phyloP scores from a whole-genome alignment of 2,888 invertebrate species.

The Drosophila trichaetosa region DNA sequence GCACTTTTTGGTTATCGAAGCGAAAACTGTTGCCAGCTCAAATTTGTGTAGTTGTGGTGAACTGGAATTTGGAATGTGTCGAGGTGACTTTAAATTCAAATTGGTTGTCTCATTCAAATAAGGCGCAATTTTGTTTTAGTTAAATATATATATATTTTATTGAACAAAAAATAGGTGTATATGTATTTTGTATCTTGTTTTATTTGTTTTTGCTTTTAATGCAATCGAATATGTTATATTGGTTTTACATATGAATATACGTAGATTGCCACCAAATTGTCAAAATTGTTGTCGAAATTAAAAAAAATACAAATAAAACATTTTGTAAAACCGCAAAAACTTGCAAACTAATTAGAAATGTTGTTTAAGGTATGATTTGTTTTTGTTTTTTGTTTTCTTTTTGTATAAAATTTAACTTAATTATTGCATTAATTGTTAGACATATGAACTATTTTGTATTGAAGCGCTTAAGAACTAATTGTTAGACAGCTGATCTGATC shows the following conservation, averaged over 20 bases:
- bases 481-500: slow-evolving; percentile 62
- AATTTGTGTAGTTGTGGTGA: not conserved
- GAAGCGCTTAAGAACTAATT: slow-evolving; percentile 72
- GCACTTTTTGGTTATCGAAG: slow-evolving; percentile 23
- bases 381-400: slow-evolving; percentile 25
- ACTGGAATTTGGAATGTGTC: not conserved
- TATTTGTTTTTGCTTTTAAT: slow-evolving; percentile 33
- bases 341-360: slow-evolving; percentile 59
- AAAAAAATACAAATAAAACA: slow-evolving; percentile 1
- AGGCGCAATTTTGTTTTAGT: slow-evolving; percentile 39
- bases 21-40: not conserved
- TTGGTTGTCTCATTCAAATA: not conserved
- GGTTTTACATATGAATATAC: slow-evolving; percentile 7
- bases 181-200: slow-evolving; percentile 53
- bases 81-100: slow-evolving; percentile 2
- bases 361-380: slow-evolving; percentile 38
- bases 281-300: slow-evolving; percentile 30
- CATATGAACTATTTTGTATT: slow-evolving; percentile 52
- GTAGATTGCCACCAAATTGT: slow-evolving; percentile 37
- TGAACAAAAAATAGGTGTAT: slow-evolving; percentile 73
- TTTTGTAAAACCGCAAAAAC: slow-evolving; percentile 59
- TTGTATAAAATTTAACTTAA: slow-evolving; percentile 68
- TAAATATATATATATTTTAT: slow-evolving; percentile 78
- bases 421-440: slow-evolving; percentile 65
- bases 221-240: slow-evolving; percentile 43